Percentiles rank a stretch among this genome's conserved stretches.
Evolutionary conservation across 2,113 vertebrate species (phyloP).

Genomic region (Conger conger): DNA sequence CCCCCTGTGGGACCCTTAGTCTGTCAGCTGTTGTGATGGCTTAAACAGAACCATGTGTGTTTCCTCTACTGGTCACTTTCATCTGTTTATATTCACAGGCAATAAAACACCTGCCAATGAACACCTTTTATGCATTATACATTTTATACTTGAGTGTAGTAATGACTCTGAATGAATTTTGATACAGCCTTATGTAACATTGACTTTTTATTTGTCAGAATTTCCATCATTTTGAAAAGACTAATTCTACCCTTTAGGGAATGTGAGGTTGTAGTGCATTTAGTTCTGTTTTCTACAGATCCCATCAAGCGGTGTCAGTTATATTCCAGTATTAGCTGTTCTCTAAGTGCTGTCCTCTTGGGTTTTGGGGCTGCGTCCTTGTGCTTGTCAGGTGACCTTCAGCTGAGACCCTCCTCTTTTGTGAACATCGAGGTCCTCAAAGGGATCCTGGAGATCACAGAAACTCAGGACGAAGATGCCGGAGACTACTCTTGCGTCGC

Average conservation of each 20-base stretch:
- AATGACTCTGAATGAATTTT: background rate
- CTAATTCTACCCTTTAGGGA: background rate
- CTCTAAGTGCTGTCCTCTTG: background rate
- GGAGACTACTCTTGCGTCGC: constrained; percentile 90
- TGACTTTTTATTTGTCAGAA: background rate
- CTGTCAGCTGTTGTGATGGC: constrained; percentile 5
- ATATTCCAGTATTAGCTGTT: background rate
- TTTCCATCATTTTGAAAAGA: background rate
- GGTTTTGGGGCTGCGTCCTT: background rate
- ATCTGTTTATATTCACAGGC: background rate
- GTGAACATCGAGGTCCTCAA: constrained; percentile 68
- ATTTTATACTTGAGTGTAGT: background rate
- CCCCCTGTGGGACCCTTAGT: background rate
- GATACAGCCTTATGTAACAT: background rate
- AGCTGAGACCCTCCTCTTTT: constrained; percentile 75
- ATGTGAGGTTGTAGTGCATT: background rate
- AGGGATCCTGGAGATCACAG: constrained; percentile 82
- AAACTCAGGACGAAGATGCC: constrained; percentile 81
- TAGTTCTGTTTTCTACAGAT: background rate
- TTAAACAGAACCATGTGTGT: constrained; percentile 6
- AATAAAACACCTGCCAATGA: background rate
- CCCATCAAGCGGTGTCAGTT: background rate
- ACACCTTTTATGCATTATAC: background rate
- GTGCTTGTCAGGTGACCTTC: constrained; percentile 73
- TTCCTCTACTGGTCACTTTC: constrained; percentile 3